A percentile compares a stretch with the other conserved stretches of the same genome.
phyloP scores from a whole-genome alignment of 2,888 invertebrate species.

The Epicampocera succincta region DNA sequence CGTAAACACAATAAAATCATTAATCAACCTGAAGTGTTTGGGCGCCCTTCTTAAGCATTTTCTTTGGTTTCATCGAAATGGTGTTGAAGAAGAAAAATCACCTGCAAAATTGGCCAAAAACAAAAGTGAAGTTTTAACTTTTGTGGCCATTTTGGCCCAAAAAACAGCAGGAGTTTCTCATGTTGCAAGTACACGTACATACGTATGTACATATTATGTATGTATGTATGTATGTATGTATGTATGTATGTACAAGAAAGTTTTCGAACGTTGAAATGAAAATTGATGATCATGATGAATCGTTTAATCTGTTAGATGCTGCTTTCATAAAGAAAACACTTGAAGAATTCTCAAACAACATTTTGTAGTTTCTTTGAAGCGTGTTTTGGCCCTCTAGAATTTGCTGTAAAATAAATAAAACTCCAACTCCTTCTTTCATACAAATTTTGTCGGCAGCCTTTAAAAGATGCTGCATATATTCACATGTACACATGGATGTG shows the following conservation, averaged over 20 bases:
- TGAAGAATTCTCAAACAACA: neutral
- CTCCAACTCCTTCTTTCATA: too few species aligned
- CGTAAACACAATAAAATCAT: constrained; percentile 59
- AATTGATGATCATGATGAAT: constrained; percentile 53
- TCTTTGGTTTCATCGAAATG: constrained; percentile 35
- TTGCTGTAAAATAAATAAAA: too few species aligned
- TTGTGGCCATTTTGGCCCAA: neutral
- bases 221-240: neutral
- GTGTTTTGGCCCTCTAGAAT: too few species aligned
- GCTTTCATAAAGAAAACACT: neutral
- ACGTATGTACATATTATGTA: neutral
- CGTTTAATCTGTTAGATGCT: constrained; percentile 35
- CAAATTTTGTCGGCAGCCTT: too few species aligned
- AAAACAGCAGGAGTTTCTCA: too few species aligned
- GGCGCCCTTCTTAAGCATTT: constrained; percentile 55
- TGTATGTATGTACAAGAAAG: constrained; percentile 19
- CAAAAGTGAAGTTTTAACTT: constrained; percentile 20
- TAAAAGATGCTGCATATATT: neutral
- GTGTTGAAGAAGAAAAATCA: constrained; percentile 50
- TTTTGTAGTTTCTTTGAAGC: too few species aligned
- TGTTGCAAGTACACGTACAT: constrained; percentile 33
- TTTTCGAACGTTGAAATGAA: constrained; percentile 44
- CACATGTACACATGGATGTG: neutral
- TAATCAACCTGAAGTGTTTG: constrained; percentile 59
- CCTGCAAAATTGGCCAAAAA: constrained; percentile 47